Evolutionary conservation across 2,113 vertebrate species (phyloP).

Genomic region (Corythornis cristatus): DNA sequence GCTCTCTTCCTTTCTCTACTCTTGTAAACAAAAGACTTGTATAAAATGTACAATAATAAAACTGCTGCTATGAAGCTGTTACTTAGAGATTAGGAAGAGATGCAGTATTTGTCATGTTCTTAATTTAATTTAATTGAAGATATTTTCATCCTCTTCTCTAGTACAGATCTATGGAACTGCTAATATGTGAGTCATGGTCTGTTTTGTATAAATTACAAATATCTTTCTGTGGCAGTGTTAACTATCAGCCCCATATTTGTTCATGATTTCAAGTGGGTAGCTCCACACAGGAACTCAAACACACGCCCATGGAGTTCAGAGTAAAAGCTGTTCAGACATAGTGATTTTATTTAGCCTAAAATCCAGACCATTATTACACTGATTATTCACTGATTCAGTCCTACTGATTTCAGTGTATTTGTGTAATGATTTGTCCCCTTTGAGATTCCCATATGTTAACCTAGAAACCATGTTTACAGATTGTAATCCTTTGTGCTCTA

Average conservation of each 20-base stretch:
- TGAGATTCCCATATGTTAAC: neutral
- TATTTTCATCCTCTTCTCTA: neutral
- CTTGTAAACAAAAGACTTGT: neutral
- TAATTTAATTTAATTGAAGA: neutral
- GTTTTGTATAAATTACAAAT: neutral
- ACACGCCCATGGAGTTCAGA: neutral
- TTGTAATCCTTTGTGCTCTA: constrained; percentile 16
- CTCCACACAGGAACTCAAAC: neutral
- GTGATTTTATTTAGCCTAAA: neutral
- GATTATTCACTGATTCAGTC: neutral
- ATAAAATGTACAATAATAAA: neutral
- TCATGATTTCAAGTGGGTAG: neutral
- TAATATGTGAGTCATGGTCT: neutral
- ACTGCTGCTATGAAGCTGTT: neutral
- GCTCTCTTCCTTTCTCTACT: neutral
- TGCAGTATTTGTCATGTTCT: neutral
- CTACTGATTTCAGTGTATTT: neutral
- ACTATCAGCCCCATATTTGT: neutral
- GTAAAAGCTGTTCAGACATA: neutral
- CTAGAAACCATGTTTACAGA: constrained; percentile 14
- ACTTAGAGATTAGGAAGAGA: neutral
- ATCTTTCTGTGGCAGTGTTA: neutral
- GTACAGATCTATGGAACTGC: neutral
- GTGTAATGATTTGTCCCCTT: neutral
- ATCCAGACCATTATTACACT: neutral